A percentile compares a stretch with the other conserved stretches of the same genome.
Conservation (phyloP, 2,888 invertebrate species). For the Teleiodes luculella region DNA sequence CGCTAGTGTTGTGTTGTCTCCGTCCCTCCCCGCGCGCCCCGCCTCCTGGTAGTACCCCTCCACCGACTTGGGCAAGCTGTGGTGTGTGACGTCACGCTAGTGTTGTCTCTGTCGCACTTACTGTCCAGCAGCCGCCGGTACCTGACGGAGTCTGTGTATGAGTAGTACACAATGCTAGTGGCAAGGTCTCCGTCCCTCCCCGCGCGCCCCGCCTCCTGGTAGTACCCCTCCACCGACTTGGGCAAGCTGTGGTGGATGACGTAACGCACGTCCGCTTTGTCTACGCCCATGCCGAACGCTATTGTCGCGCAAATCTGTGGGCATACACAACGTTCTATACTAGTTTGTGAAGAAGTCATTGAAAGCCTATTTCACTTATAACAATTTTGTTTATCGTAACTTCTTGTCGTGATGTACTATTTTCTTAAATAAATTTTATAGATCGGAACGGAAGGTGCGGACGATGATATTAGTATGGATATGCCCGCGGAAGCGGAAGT, state of each 20-base stretch:
- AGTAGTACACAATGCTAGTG: slow-evolving; percentile 92
- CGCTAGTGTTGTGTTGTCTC: too few relatives aligned
- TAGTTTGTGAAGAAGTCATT: too few relatives aligned
- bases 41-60: slow-evolving; percentile 99
- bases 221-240: slow-evolving; percentile 97
- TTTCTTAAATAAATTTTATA: too few relatives aligned
- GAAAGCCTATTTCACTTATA: too few relatives aligned
- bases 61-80: too few relatives aligned
- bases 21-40: slow-evolving; percentile 98
- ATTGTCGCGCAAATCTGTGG: slow-evolving; percentile 94
- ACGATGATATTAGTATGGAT: too few relatives aligned
- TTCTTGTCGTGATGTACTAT: too few relatives aligned
- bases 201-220: slow-evolving; percentile 99
- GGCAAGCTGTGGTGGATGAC: slow-evolving; percentile 96
- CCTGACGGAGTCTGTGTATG: slow-evolving; percentile 87
- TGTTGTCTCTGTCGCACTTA: too few relatives aligned
- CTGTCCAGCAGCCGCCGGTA: slow-evolving; percentile 84
- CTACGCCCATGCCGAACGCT: slow-evolving; percentile 99
- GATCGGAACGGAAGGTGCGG: too few relatives aligned
- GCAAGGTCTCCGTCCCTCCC: slow-evolving; percentile 94
- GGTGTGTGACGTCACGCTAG: too few relatives aligned
- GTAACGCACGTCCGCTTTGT: slow-evolving; percentile 97
- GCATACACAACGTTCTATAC: neutral
- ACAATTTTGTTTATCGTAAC: too few relatives aligned
- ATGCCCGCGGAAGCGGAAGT: too few relatives aligned